Conservation (phyloP, 2,888 invertebrate species). For the Abrostola triplasia region DNA sequence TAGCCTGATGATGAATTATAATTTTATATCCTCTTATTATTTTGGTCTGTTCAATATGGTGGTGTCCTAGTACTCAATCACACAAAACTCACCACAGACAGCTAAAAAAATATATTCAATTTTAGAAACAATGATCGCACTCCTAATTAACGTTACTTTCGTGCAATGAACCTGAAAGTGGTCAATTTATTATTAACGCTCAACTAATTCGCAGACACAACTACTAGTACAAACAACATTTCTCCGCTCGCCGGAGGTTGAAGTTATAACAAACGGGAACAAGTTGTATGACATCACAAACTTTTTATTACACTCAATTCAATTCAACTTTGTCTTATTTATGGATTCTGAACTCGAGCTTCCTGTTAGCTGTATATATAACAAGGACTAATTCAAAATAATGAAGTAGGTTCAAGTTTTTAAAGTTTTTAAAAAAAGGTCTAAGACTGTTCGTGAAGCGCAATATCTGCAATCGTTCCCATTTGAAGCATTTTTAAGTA, state of each 20-base stretch:
- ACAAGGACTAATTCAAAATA: slow-evolving; percentile 10
- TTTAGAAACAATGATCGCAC: too few species aligned
- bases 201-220: neutral
- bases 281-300: slow-evolving; percentile 45
- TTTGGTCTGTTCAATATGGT: too few species aligned
- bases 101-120: too few species aligned
- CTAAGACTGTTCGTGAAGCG: too few species aligned
- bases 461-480: too few species aligned
- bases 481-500: too few species aligned
- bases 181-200: neutral
- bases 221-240: slow-evolving; percentile 1
- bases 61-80: too few species aligned
- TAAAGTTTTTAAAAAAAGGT: neutral
- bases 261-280: slow-evolving; percentile 36
- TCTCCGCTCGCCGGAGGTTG: neutral
- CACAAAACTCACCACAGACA: too few species aligned
- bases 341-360: slow-evolving; percentile 7
- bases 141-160: too few species aligned
- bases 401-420: neutral
- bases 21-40: too few species aligned
- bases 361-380: slow-evolving; percentile 1
- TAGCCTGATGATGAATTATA: too few species aligned
- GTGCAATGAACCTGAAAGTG: too few species aligned
- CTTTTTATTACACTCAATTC: slow-evolving; percentile 44
- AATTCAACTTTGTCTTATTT: slow-evolving; percentile 38